Evolutionary conservation across 1,140 invertebrate genomes (phyloP).

Genomic region (Heliconius eleuchia): DNA sequence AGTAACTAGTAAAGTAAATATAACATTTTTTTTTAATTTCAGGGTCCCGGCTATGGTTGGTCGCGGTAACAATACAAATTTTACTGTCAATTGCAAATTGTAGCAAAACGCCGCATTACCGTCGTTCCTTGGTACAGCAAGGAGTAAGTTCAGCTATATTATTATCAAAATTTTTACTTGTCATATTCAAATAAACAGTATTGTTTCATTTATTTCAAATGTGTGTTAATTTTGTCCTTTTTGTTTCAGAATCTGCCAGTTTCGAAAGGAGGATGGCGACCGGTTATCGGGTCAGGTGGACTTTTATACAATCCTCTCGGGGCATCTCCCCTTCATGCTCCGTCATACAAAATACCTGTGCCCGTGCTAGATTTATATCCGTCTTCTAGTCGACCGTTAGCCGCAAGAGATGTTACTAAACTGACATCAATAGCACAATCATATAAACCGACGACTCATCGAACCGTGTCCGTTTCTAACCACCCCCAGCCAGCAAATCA

Average conservation of each 20-base stretch:
- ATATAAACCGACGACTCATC: slow-evolving; percentile 69
- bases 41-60: slow-evolving; percentile 62
- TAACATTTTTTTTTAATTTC: slow-evolving; percentile 35
- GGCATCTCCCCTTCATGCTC: slow-evolving; percentile 60
- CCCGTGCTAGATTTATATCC: slow-evolving; percentile 57
- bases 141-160: slow-evolving; percentile 43
- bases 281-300: slow-evolving; percentile 68
- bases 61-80: slow-evolving; percentile 48
- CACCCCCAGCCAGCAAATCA: slow-evolving; percentile 56
- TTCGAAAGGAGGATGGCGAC: slow-evolving; percentile 78
- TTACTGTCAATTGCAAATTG: slow-evolving; percentile 45
- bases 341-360: slow-evolving; percentile 65
- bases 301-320: slow-evolving; percentile 58
- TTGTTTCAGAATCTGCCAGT: slow-evolving; percentile 65
- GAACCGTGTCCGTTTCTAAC: slow-evolving; percentile 54
- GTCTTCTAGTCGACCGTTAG: slow-evolving; percentile 71
- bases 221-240: background rate
- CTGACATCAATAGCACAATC: slow-evolving; percentile 75
- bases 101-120: slow-evolving; percentile 49
- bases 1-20: background rate
- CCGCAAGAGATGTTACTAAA: slow-evolving; percentile 70
- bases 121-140: slow-evolving; percentile 60
- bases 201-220: too few relatives aligned
- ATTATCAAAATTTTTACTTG: too few relatives aligned
- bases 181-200: too few relatives aligned